Percentiles rank a stretch among this genome's conserved stretches.
Evolutionary conservation across 2,888 invertebrate genomes (phyloP).

Genomic region (Xestia c-nigrum): DNA sequence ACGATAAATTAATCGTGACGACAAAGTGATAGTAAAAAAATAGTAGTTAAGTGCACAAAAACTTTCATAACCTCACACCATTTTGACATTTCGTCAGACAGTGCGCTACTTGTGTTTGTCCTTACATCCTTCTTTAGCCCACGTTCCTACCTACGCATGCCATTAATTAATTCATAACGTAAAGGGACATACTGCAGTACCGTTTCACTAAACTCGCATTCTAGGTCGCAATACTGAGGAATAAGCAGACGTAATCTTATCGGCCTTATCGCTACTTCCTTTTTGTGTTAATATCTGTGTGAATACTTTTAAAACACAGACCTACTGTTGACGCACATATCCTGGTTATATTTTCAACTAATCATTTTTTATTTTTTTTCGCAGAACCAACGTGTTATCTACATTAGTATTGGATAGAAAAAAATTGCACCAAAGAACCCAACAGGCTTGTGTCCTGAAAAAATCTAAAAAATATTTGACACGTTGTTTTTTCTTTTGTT

Average conservation of each 20-base stretch:
- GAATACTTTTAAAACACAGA: slow-evolving; percentile 6
- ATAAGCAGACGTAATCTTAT: slow-evolving; percentile 47
- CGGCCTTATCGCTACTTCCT: slow-evolving; percentile 49
- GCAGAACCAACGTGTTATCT: background rate
- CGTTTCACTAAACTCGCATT: background rate
- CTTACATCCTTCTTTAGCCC: background rate
- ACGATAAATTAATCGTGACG: too few relatives aligned
- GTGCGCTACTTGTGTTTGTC: too few relatives aligned
- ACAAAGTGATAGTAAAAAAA: too few relatives aligned
- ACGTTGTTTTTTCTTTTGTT: too few relatives aligned
- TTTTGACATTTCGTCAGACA: background rate
- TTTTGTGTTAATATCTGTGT: slow-evolving; percentile 37
- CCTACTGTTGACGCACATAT: background rate
- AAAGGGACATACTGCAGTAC: slow-evolving; percentile 2
- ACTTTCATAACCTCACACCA: background rate
- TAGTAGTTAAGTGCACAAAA: background rate
- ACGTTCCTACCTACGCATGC: background rate
- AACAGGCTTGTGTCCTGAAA: background rate
- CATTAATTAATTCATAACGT: slow-evolving; percentile 13
- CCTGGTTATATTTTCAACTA: background rate
- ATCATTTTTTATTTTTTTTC: background rate
- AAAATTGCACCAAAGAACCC: background rate
- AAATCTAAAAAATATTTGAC: too few relatives aligned
- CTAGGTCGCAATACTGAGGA: slow-evolving; percentile 36
- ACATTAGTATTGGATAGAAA: background rate